Evolutionary conservation across 2,113 vertebrate genomes (phyloP), one percentile per base, ranked within the genome.

Genomic region (Bos indicus): DNA sequence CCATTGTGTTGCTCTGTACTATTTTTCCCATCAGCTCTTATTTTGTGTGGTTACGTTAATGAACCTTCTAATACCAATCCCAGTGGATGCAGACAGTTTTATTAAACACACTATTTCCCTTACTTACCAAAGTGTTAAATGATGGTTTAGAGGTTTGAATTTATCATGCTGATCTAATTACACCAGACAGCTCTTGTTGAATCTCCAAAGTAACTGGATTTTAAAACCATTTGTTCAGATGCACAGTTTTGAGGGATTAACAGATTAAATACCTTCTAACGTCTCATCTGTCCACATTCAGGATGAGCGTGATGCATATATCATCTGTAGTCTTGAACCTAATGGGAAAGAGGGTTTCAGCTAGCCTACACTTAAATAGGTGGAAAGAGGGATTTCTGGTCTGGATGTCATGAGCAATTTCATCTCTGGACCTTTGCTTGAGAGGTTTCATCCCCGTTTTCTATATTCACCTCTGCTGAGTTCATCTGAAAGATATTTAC

Each of bases 151-250:
- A 80, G 71, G 1, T 33, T 93, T 97, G 33, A 21, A 91, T 88
- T 97, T 78, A 80, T 26, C 59, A 33, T 71, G n/a, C 71, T 97
- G 54, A 90, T 97, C 90, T 93, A 90, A 56, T 95, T 98, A 67
- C 30, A 67, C 21, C 74, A 64, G 57, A 71, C 51, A 77, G 7
- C 56, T 71, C 60, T 81, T 36, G 82, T 43, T 84, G 33, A 64
- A 33, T 96, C 77, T 97, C 86, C 36, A 74, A 33, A 95, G 93
- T 62, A 57, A 40, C 40, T 2, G 5, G 51, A 94, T 95, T 91
- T 93, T 4, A 87, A 94, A 56, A 59, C 13, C 48, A 87, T 82
- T 83, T 88, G 48, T 92, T 81, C 28, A 96, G 51, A 90, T 30
- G 25, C 59, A 40, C 77, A 81, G 17, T 95, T 93, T 82, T 67